Base-by-base conservation (phyloP, 2,113 vertebrate genomes). In the Cyprinodon brontotheroides region DNA sequence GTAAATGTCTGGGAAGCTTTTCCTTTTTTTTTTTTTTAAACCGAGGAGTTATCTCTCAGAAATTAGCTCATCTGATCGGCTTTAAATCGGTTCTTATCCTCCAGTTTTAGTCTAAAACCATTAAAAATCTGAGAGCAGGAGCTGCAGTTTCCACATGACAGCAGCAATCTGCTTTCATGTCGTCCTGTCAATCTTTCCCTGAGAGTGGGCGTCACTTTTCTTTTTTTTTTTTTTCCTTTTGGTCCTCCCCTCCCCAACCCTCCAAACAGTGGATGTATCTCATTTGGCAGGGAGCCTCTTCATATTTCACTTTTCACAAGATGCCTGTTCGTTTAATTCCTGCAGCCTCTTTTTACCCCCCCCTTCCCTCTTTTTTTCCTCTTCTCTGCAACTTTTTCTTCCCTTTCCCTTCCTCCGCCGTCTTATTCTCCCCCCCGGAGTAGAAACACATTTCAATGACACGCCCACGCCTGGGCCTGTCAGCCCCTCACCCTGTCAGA, bases 371-470 rank as follows among this genome's bases (percentile, higher is more conserved):
- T 13, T 39, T 73, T 77, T 73, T 73, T 79, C 75, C 75, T 65
- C 53, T 82, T 76, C 83, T 67, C 71, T 80, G 79, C 64, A 87
- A 88, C 85, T 82, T 77, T 77, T 78, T 20, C 62, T 65, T 65
- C 38, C 29, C 2, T 40, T 70, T 20, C n/a, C 15, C 0, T 20
- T 0, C 61, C 50, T 77, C 17, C 38, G 37, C 60, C 71, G 43
- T 37, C 66, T 41, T 29, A 45, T 66, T 61, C 76, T 61, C 65
- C 79, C 84, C 82, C 72, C 68, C 74, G 60, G 87, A 89, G 91
- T 80, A 91, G 88, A 91, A 91, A 90, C 90, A 90, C 91, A 90
- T 92, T 92, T 92, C 91, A 92, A 92, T 92, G 91, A 88, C 89
- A 92, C 91, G 83, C 91, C 91, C 91, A 92, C 91, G 90, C 90